A percentile compares a stretch with the other conserved stretches of the same genome.
These are phyloP conservation scores for Sycophila sp. DNA, from an alignment of 1,140 invertebrate genomes.

Conservation along the genomic window DNA sequence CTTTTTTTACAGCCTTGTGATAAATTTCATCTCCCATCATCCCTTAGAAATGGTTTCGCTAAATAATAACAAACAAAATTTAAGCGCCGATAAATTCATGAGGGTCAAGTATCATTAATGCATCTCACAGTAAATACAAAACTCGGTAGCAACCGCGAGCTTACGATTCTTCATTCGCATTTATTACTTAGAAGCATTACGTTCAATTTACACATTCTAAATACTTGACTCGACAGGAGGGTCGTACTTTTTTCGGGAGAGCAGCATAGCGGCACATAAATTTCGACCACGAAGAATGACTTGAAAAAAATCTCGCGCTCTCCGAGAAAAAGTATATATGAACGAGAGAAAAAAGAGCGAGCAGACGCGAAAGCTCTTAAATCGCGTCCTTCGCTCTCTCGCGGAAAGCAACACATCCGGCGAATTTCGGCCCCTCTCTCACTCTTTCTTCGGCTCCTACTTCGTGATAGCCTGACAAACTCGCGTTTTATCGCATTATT, in stretches of 20 bases:
- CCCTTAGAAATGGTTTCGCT: too few relatives aligned
- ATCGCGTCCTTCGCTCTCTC: slow-evolving; percentile 34
- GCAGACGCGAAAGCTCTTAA: slow-evolving; percentile 24
- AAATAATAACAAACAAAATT: slow-evolving; percentile 11
- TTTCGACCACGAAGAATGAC: not conserved
- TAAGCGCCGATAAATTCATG: slow-evolving; percentile 1
- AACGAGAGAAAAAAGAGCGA: slow-evolving; percentile 1
- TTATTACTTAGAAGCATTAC: slow-evolving; percentile 22
- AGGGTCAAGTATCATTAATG: not conserved
- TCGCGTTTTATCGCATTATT: slow-evolving; percentile 68
- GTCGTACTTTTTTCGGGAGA: slow-evolving; percentile 20
- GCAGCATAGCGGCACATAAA: slow-evolving; percentile 24
- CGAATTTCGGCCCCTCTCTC: slow-evolving; percentile 41
- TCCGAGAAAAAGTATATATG: not conserved
- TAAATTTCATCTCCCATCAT: too few relatives aligned
- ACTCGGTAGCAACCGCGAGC: not conserved
- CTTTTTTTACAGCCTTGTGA: too few relatives aligned
- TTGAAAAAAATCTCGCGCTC: slow-evolving; percentile 24
- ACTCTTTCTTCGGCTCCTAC: slow-evolving; percentile 15
- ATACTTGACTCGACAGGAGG: slow-evolving; percentile 11
- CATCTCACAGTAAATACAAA: not conserved
- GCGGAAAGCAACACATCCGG: slow-evolving; percentile 37
- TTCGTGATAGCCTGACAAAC: slow-evolving; percentile 64
- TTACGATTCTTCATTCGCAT: slow-evolving; percentile 21
- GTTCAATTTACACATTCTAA: slow-evolving; percentile 38